Evolutionary conservation across 1,140 invertebrate species (phyloP).

Genomic region (Anastrepha obliqua): DNA sequence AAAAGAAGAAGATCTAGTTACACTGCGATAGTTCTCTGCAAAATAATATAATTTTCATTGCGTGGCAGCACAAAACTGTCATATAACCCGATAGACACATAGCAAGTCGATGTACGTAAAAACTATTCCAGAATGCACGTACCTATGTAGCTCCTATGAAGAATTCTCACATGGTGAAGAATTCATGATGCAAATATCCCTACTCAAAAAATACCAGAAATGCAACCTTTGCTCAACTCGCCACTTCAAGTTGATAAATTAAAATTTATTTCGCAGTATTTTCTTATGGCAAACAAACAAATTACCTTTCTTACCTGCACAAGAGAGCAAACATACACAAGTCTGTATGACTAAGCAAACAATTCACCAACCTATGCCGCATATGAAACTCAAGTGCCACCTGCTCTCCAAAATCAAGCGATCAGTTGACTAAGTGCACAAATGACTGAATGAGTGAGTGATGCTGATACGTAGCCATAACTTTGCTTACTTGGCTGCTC

Average conservation of each 20-base stretch:
- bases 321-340: neutral
- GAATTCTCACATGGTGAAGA: no score
- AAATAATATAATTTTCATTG: no score
- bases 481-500: neutral
- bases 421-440: conserved; percentile 15
- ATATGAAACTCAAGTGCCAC: neutral
- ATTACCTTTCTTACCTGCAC: neutral
- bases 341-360: neutral
- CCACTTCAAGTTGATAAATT: neutral
- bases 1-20: no score
- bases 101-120: no score
- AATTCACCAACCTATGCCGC: neutral
- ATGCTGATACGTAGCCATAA: neutral
- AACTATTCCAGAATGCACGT: no score
- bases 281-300: conserved; percentile 10
- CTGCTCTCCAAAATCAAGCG: conserved; percentile 5
- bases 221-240: neutral
- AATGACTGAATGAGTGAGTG: conserved; percentile 29
- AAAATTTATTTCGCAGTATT: conserved; percentile 8
- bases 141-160: no score
- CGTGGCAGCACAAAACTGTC: no score
- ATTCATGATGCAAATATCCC: neutral
- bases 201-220: neutral
- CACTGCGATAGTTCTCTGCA: no score
- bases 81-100: no score